Percentiles rank a stretch among this genome's conserved stretches.
phyloP scores from a whole-genome alignment of 2,113 vertebrate species.

The Orthochromis malagaraziensis region DNA sequence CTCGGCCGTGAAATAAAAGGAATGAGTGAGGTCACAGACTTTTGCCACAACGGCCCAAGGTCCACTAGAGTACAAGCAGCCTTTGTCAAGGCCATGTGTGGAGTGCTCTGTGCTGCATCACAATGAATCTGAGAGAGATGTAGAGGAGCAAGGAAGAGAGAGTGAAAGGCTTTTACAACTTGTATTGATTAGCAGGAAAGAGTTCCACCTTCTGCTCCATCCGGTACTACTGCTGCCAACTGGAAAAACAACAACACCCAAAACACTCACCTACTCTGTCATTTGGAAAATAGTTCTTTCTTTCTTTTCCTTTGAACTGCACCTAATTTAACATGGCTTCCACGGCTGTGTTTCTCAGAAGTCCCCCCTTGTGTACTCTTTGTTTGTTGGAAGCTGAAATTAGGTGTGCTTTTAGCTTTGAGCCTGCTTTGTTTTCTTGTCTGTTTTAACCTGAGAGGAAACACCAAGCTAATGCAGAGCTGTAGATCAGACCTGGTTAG shows the following conservation, averaged over 20 bases:
- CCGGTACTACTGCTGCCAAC: background rate
- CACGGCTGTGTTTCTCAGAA: background rate
- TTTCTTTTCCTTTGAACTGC: background rate
- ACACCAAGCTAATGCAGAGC: background rate
- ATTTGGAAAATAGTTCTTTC: background rate
- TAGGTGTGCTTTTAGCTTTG: background rate
- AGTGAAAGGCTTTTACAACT: constrained; percentile 10
- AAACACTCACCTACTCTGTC: background rate
- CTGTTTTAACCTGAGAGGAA: background rate
- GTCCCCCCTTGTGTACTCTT: background rate
- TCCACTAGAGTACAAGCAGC: constrained; percentile 57
- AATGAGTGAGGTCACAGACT: constrained; percentile 63
- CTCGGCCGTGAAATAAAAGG: constrained; percentile 2
- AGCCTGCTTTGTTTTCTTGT: background rate
- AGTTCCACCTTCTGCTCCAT: constrained; percentile 18
- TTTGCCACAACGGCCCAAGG: constrained; percentile 56
- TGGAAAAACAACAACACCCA: background rate
- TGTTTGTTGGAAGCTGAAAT: background rate
- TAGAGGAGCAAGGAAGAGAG: background rate
- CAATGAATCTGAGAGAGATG: constrained; percentile 51
- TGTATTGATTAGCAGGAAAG: constrained; percentile 46
- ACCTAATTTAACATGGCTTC: background rate
- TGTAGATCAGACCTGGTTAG: background rate
- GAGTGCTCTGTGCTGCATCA: constrained; percentile 60
- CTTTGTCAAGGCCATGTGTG: constrained; percentile 63